Evolutionary conservation across 2,888 invertebrate species (phyloP).

Genomic region (Rhabditoides inermis): DNA sequence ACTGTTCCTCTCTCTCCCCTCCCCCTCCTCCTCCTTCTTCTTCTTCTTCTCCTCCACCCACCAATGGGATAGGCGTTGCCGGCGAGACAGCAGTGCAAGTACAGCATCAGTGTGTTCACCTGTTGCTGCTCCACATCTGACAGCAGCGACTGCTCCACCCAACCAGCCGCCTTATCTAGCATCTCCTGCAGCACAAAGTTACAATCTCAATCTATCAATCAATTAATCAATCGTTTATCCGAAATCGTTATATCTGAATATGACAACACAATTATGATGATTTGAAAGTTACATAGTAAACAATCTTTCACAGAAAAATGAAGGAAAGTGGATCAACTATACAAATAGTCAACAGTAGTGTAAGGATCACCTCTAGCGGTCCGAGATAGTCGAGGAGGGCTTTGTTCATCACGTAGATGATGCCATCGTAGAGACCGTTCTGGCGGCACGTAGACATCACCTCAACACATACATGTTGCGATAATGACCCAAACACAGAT

Average conservation of each 20-base stretch:
- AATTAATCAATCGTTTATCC: background rate
- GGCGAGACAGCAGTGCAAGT: constrained; percentile 75
- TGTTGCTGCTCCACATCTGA: constrained; percentile 58
- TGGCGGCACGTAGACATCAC: constrained; percentile 61
- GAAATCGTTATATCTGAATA: background rate
- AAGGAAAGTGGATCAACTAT: background rate
- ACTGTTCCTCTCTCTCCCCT: constrained; percentile 61
- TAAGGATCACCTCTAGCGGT: constrained; percentile 64
- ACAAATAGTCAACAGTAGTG: no score
- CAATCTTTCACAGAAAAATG: constrained; percentile 7
- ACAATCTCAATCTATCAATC: background rate
- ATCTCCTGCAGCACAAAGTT: constrained; percentile 38
- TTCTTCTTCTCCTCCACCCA: constrained; percentile 38
- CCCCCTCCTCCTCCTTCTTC: constrained; percentile 50
- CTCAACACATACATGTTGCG: constrained; percentile 51
- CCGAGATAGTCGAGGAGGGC: constrained; percentile 69
- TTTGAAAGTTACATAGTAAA: background rate
- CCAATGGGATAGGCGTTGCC: constrained; percentile 74
- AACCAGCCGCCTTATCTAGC: constrained; percentile 32
- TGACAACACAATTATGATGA: background rate
- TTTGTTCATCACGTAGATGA: constrained; percentile 70
- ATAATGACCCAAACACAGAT: no score
- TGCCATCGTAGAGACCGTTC: constrained; percentile 65
- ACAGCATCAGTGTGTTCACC: constrained; percentile 76
- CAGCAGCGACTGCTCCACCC: constrained; percentile 31